Base-by-base conservation (phyloP, 2,113 vertebrate genomes). In the Speoplatyrhinus poulsoni region DNA sequence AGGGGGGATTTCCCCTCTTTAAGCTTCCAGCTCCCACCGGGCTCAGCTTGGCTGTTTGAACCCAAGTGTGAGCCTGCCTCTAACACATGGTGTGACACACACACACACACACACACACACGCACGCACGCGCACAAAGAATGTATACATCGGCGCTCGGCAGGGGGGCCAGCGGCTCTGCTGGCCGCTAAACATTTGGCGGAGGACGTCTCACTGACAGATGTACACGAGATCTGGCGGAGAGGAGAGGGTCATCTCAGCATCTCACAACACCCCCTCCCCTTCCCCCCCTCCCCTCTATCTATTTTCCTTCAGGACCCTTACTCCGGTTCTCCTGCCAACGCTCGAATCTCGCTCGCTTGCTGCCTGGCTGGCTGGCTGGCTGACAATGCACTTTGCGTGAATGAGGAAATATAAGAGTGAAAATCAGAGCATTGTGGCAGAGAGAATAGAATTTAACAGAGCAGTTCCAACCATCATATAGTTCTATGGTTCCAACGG, bases 21-120 rank as follows among this genome's bases (percentile, higher is more conserved):
- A 91, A 88, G 88, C 85, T 88, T 80, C 85, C 69, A 81, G 84
- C 85, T 89, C 88, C 90, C 90, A 87, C 76, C 73, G 82, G 88
- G 88, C 80, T 77, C 41, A 75, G 83, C 80, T 85, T 71, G 62
- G 82, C 85, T 85, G 84, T 88, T 85, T 87, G 86, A 87, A 88
- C 87, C 81, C 82, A 84, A 80, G 90, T 88, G 86, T 87, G 84
- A 86, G 80, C 77, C 87, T 87, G 83, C 84, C 83, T 82, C 80
- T 73, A 87, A 80, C 86, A 87, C 90, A 88, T 87, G 87, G 88
- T 73, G 70, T 83, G 76, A 76, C 82, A 83, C 70, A 76, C 71
- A 13, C 72, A 12, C 48, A 26, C 69, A 32, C 67, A 17, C 58
- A 15, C 62, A 50, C 70, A 19, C 65, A 16, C 57, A 17, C 52